phyloP scores from a whole-genome alignment of 2,113 vertebrate species.

The Grammomys surdaster region DNA sequence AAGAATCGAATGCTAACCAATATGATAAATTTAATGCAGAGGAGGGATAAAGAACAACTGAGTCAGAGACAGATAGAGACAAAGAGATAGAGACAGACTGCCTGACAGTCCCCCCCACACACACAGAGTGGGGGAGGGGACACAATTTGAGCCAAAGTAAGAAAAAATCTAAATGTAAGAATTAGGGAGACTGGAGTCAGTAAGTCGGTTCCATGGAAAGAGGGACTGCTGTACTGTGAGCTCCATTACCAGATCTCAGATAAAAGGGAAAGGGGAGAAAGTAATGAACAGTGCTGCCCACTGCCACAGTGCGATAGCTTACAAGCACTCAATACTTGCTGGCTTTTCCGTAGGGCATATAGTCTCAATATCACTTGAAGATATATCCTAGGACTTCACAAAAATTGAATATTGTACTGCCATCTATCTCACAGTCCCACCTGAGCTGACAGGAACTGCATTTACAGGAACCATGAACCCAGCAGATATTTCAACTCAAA shows the following conservation, averaged over 20 bases:
- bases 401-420: background rate
- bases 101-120: background rate
- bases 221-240: background rate
- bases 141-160: background rate
- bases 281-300: background rate
- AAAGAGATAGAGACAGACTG: background rate
- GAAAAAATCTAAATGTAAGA: background rate
- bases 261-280: background rate
- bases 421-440: background rate
- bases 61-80: background rate
- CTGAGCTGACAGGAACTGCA: background rate
- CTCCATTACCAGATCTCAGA: background rate
- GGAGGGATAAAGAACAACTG: background rate
- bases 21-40: background rate
- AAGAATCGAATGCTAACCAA: background rate
- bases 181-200: background rate
- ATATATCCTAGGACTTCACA: background rate
- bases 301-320: background rate
- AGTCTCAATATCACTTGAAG: background rate
- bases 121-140: background rate
- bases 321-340: background rate
- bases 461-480: background rate
- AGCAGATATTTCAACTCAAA: background rate
- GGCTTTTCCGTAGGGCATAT: no score
- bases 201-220: no score